Evolutionary conservation across 1,140 invertebrate genomes (phyloP).

Genomic region (Meloidogyne hapla): DNA sequence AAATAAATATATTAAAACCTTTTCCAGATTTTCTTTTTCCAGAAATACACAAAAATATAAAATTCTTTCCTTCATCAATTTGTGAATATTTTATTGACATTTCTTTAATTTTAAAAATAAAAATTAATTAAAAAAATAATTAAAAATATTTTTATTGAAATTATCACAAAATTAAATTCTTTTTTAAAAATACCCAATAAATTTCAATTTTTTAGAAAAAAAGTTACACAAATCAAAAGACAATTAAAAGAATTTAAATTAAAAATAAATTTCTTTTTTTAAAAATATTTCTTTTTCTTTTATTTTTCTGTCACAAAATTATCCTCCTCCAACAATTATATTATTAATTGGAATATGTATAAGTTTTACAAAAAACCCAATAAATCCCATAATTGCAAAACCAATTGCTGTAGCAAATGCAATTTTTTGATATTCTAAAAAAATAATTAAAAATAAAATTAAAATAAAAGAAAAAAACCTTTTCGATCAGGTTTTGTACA

Average conservation of each 20-base stretch:
- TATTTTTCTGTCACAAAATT: neutral
- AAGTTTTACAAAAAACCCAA: constrained; percentile 98
- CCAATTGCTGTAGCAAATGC: constrained; percentile 98
- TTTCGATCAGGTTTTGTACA: constrained; percentile 99
- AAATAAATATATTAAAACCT: constrained; percentile 52
- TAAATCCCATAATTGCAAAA: constrained; percentile 99
- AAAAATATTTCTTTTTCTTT: constrained; percentile 6
- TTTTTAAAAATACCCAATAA: too few relatives aligned
- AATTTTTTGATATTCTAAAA: constrained; percentile 98
- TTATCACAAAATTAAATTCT: too few relatives aligned
- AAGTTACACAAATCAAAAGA: neutral
- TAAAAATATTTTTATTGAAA: too few relatives aligned
- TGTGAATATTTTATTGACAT: neutral
- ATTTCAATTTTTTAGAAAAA: neutral
- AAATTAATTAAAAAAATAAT: neutral
- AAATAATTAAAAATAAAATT: neutral
- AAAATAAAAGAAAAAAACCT: constrained; percentile 68
- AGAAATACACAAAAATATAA: constrained; percentile 65
- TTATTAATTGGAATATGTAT: constrained; percentile 96
- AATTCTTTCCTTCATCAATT: neutral
- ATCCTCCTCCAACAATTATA: constrained; percentile 26
- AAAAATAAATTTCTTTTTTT: neutral
- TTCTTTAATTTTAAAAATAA: neutral
- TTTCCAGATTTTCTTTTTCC: constrained; percentile 69
- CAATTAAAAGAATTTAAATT: constrained; percentile 15